phyloP scores from a whole-genome alignment of 2,888 invertebrate genomes.

The Ctenicera cuprea region DNA sequence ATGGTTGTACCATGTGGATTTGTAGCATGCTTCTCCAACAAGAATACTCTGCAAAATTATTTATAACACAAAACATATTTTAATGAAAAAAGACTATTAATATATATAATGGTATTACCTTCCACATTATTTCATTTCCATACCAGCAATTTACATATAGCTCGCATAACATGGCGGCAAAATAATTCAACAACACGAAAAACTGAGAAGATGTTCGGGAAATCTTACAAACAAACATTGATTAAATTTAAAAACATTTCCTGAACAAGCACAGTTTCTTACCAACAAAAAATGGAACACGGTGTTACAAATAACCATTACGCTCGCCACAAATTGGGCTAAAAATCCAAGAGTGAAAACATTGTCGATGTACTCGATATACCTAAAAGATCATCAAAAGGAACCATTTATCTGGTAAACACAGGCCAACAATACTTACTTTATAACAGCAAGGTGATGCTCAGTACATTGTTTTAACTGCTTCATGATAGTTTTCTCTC shows the following conservation, averaged over 20 bases:
- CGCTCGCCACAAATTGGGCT: constrained; percentile 45
- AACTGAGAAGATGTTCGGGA: neutral
- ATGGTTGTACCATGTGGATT: constrained; percentile 49
- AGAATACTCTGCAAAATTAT: constrained; percentile 43
- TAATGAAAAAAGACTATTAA: neutral
- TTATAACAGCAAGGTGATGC: constrained; percentile 44
- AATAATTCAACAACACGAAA: constrained; percentile 16
- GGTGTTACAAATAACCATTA: constrained; percentile 50
- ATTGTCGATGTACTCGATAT: constrained; percentile 37
- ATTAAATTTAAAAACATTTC: neutral
- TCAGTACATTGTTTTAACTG: constrained; percentile 38
- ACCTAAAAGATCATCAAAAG: constrained; percentile 26
- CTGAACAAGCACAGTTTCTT: neutral
- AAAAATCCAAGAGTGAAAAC: constrained; percentile 46
- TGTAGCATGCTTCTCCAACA: constrained; percentile 53
- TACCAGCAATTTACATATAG: constrained; percentile 40
- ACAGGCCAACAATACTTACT: neutral
- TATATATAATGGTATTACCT: constrained; percentile 12
- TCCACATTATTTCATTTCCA: constrained; percentile 52
- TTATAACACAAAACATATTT: neutral
- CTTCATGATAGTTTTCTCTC: neutral
- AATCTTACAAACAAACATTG: neutral
- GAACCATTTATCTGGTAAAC: neutral
- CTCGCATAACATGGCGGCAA: neutral
- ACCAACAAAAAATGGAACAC: constrained; percentile 46